phyloP scores from a whole-genome alignment of 2,113 vertebrate genomes.

The Pavo muticus region DNA sequence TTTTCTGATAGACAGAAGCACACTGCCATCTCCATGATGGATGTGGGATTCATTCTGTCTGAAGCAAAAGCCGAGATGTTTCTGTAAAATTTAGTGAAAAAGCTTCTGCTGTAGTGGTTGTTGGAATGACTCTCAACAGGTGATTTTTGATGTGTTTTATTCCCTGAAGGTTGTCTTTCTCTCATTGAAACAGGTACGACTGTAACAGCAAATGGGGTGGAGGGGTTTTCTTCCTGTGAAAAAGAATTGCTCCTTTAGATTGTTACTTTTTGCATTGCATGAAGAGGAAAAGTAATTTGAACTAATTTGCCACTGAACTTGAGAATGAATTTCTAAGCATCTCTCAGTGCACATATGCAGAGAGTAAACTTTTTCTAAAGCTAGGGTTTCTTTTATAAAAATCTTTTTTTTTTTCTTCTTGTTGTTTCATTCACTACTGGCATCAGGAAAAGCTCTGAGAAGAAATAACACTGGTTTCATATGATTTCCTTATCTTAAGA shows the following conservation, averaged over 20 bases:
- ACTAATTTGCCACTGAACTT: not conserved
- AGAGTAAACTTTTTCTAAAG: not conserved
- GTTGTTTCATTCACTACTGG: not conserved
- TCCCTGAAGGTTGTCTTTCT: not conserved
- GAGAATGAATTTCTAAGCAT: not conserved
- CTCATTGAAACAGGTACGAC: not conserved
- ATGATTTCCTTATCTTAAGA: not conserved
- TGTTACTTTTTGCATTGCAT: not conserved
- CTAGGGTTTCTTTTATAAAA: not conserved
- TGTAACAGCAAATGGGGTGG: not conserved
- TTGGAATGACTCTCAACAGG: not conserved
- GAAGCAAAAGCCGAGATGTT: not conserved
- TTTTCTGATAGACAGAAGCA: not conserved
- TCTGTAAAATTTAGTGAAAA: not conserved
- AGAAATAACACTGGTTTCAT: not conserved
- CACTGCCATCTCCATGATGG: fast-evolving
- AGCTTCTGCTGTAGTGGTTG: not conserved
- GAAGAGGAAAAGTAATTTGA: not conserved
- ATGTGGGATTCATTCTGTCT: not conserved
- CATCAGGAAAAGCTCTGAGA: not conserved
- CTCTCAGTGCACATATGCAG: not conserved
- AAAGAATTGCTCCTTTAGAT: not conserved
- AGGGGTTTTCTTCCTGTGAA: not conserved
- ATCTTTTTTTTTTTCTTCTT: not conserved
- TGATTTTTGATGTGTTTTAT: not conserved